Base-by-base conservation (phyloP, 1,140 invertebrate species). In the Leucophenga varia region DNA sequence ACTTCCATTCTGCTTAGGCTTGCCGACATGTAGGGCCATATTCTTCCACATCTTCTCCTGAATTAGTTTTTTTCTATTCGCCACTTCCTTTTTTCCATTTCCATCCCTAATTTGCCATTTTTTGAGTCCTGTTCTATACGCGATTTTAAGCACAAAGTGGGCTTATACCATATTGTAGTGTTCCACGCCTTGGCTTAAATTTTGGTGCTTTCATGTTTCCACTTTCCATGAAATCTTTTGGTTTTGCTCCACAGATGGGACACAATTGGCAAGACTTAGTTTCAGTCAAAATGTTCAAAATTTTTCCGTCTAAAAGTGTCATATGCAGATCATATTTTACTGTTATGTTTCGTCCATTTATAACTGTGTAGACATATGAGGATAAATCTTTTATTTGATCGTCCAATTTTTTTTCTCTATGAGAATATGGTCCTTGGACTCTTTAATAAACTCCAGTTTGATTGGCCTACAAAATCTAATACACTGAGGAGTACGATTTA, bases 101-200 rank as follows among this genome's bases (percentile, higher is more conserved):
- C 35, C 42, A 44, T 49, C 41, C 35, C 47, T 37, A 14, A 38
- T 28, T 32, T 50, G 35, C 48, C 35, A 39, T 39, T 50, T 49
- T 38, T 46, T 50, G 34, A 50, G 18, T 25, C 43, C 44, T 10
- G 38, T 22, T 50, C 36, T 45, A 25, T 49, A 44, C 31, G 47
- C 32, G 20, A 49, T 49, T 32, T 19, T 19, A 18, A 31, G 17
- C 17, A 43, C 12, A 31, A 43, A 43, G 25, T 19, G 20, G 32
- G 31, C 21, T 25, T 10, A 20, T 30, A 22, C n/a, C n/a, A n/a
- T n/a, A n/a, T n/a, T n/a, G n/a, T n/a, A n/a, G n/a, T n/a, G n/a
- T n/a, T n/a, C n/a, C n/a, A n/a, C n/a, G n/a, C n/a, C n/a, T n/a
- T 43, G 40, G 40, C 50, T 52, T 48, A 34, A 48, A 40, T 52